A percentile compares a stretch with the other conserved stretches of the same genome.
Conservation (phyloP, 2,113 vertebrate genomes). For the Vicugna pacos region DNA sequence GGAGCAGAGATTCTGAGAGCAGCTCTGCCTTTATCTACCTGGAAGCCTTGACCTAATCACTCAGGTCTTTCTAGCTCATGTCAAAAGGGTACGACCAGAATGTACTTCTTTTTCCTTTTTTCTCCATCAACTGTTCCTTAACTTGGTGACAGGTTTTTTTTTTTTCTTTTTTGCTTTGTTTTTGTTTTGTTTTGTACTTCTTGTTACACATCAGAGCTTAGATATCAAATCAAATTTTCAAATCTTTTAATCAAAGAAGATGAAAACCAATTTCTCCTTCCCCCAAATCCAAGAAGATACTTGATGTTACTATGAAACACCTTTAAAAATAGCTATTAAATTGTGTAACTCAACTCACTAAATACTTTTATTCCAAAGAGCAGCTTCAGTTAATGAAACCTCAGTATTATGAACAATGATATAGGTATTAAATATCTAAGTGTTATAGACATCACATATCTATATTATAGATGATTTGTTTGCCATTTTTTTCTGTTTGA, state of each 20-base stretch:
- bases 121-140: not conserved
- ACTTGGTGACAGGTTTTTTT: not conserved
- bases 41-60: not conserved
- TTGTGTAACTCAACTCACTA: not conserved
- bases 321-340: not conserved
- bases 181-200: not conserved
- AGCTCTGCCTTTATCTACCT: fast-evolving
- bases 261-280: not conserved
- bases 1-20: no score
- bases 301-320: not conserved
- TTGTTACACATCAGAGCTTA: not conserved
- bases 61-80: not conserved
- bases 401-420: not conserved
- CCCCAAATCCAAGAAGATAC: not conserved
- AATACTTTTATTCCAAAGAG: not conserved
- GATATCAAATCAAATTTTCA: not conserved
- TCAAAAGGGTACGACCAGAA: fast-evolving
- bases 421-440: not conserved
- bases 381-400: not conserved
- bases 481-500: not conserved
- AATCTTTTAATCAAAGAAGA: not conserved
- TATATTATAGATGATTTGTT: not conserved
- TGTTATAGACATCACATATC: not conserved
- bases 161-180: not conserved
- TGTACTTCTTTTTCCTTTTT: not conserved